A percentile compares a stretch with the other conserved stretches of the same genome.
Evolutionary conservation across 2,113 vertebrate genomes (phyloP).

Genomic region (Sylvicapra grimmia): DNA sequence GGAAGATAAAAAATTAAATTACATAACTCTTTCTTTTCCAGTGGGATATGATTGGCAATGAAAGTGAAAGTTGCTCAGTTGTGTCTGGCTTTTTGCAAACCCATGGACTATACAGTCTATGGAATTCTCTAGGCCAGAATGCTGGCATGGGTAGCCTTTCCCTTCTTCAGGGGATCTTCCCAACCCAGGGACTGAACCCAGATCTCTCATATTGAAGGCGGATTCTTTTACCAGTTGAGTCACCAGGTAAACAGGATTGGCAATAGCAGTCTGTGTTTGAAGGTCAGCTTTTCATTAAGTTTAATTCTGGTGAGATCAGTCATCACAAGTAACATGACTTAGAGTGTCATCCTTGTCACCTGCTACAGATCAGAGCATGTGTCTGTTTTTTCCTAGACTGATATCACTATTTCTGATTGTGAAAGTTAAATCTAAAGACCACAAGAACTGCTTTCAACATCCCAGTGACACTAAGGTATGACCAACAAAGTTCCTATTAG

Average conservation of each 20-base stretch:
- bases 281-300: background rate
- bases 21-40: background rate
- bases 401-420: background rate
- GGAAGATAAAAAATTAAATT: background rate
- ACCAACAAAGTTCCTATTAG: background rate
- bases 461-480: background rate
- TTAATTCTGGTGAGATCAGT: background rate
- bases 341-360: background rate
- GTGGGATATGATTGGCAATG: background rate
- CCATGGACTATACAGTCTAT: background rate
- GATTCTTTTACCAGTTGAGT: background rate
- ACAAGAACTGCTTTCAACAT: background rate
- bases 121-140: background rate
- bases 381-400: background rate
- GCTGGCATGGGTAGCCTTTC: background rate
- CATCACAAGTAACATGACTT: background rate
- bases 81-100: background rate
- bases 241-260: background rate
- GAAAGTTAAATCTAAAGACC: background rate
- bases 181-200: background rate
- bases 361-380: background rate
- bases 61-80: background rate
- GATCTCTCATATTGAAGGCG: accelerated
- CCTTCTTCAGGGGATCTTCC: background rate
- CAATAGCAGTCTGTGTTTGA: background rate